Evolutionary conservation across 2,888 invertebrate genomes (phyloP), one percentile per base, ranked within the genome.

Genomic region (Drosophila nigricruria): DNA sequence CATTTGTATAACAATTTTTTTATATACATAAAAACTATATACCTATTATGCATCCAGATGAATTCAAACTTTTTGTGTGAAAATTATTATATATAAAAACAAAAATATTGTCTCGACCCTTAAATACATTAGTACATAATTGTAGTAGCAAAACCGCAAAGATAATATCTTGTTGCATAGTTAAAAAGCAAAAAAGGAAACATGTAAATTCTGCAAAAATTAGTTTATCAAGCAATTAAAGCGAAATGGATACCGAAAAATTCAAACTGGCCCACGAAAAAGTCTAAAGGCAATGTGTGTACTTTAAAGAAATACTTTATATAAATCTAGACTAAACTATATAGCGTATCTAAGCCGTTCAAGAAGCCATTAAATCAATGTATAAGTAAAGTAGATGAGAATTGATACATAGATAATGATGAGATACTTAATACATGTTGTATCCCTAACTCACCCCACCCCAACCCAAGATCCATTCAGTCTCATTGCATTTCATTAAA

Each of bases 291-390:
- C 79, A 71, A 86, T 86, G 76, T 81, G 73, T 88, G 84, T 84
- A 88, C 84, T 84, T 84, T 84, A 84, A 74, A 70, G 54, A 79
- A 79, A 76, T 88, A 88, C 84, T 84, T 88, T 88, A 86, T 86
- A 79, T 75, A 86, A 80, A 78, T 64, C 69, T 86, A 88, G 85
- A 50, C 56, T 54, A 67, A 75, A 56, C 49, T 42, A 50, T 43
- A 25, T 67, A 77, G 73, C 50, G 60, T 70, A 73, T 69, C 54
- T 79, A 76, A 84, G 81, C 53, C 63, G 65, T 77, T 66, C 69
- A 57, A 73, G 52, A 59, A 57, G 73, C 50, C 57, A 64, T 49
- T 66, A 64, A 70, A 64, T 54, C 63, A 67, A 63, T 66, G 43
- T 57, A 38, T 64, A 73, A 52, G 42, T 57, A 57, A 61, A 23